Evolutionary conservation across 2,797 vertebrate genomes (phyloP), one percentile per base, ranked within the genome.

Genomic region (Momotus momota): DNA sequence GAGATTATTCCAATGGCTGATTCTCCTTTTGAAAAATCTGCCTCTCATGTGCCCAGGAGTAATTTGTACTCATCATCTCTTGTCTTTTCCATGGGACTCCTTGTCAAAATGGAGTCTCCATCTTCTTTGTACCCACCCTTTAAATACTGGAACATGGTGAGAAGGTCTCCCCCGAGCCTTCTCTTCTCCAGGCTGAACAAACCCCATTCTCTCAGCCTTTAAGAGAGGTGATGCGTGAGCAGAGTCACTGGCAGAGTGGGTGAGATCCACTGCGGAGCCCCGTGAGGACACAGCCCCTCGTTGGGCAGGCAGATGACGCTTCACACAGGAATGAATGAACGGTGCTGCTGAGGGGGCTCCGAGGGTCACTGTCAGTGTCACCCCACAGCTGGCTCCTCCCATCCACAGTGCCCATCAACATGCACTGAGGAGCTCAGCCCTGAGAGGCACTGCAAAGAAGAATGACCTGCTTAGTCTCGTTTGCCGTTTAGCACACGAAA

Each of bases 271-370:
- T n/a, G 29, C 0, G 0, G 26, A 66, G 27, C n/a, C 25, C 52
- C 1, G 1, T 8, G 26, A 41, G 60, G 20, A 6, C 49, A 21
- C 16, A 26, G 78, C 26, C 48, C 10, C 65, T 25, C 1, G 1
- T 7, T 1, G 8, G 21, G 27, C 19, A 4, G 7, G 69, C 33
- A 60, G 10, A 35, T 35, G 35, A 35, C 35, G 8, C 35, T 35
- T 8, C 35, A 35, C 35, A 52, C 27, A 17, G 26, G 51, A 17
- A 12, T 3, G 77, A 40, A 46, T 2, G 54, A 26, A 9, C 29
- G 0, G 27, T 0, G 0, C 41, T 40, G 81, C 26, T 0, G 12
- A 1, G 1, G 8, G 29, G 19, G 33, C 40, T 21, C n/a, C 11
- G n/a, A 12, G 45, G 17, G 33, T 11, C 0, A 0, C 20, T 33